Percentiles rank a stretch among this genome's conserved stretches.
Conservation (phyloP, 2,113 vertebrate species). For the Neogale vison region DNA sequence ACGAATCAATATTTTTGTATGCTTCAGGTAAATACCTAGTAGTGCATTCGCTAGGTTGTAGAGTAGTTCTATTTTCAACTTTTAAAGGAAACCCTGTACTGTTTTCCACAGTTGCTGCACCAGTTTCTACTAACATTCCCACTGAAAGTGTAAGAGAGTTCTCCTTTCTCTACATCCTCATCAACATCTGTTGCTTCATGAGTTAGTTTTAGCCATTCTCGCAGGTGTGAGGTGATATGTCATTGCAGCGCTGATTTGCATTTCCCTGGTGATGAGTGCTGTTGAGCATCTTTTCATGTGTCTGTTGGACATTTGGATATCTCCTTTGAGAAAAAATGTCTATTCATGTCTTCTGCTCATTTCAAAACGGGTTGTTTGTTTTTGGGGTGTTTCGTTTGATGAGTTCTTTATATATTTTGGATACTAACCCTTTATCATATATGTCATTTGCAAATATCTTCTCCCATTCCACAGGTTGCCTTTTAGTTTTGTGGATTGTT, state of each 20-base stretch:
- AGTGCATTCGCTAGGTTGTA: background rate
- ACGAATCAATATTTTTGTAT: background rate
- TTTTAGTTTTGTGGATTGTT: too few species aligned
- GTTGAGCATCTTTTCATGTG: too few species aligned
- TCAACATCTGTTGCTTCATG: background rate
- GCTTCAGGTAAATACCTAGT: background rate
- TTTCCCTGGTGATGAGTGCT: background rate
- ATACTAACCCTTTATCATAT: too few species aligned
- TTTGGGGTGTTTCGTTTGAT: too few species aligned
- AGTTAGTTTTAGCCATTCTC: background rate
- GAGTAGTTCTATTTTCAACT: background rate
- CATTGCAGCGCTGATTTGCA: background rate
- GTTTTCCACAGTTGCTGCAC: background rate
- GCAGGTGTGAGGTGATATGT: background rate
- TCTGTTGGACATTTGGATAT: too few species aligned
- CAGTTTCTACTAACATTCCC: background rate
- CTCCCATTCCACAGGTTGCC: too few species aligned
- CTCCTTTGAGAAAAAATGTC: too few species aligned
- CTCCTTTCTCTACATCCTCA: background rate
- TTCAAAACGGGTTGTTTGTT: too few species aligned
- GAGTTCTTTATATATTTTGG: too few species aligned
- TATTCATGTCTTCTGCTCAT: too few species aligned
- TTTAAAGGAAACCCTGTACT: background rate
- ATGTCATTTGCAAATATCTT: too few species aligned
- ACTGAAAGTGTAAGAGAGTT: background rate